These are phyloP conservation scores for Turdus rufiventris DNA, from an alignment of 2,113 vertebrate species.

Conservation along the genomic window DNA sequence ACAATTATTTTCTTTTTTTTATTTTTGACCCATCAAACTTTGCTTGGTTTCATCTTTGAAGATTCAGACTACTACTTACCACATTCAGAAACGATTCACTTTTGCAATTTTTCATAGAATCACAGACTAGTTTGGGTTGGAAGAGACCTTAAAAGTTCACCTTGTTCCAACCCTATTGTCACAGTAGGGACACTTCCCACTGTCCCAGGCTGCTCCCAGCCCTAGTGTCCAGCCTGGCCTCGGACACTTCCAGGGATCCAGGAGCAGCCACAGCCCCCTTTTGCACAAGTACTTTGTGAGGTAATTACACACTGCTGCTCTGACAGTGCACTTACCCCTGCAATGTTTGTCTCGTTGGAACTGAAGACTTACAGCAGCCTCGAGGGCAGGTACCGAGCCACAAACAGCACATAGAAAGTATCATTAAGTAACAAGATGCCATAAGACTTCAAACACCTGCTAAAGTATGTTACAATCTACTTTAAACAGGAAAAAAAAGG, in stretches of 20 bases:
- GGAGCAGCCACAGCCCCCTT: background rate
- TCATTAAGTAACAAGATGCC: background rate
- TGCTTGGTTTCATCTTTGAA: background rate
- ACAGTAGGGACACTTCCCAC: background rate
- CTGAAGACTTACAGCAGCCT: accelerated
- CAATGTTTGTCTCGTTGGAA: background rate
- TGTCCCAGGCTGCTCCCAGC: background rate
- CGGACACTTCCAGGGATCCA: background rate
- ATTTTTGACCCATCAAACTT: background rate
- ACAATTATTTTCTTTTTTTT: background rate
- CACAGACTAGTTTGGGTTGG: background rate
- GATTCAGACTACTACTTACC: background rate
- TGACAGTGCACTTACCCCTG: background rate
- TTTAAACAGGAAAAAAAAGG: background rate
- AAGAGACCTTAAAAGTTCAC: background rate
- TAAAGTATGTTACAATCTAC: background rate
- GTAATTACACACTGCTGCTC: background rate
- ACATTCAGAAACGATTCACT: background rate
- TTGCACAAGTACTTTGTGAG: background rate
- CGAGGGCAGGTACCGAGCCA: too few species aligned
- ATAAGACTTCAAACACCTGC: background rate
- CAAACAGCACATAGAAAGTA: background rate
- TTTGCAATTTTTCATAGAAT: background rate
- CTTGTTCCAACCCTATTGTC: background rate
- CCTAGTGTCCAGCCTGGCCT: background rate